Percentiles rank a stretch among this genome's conserved stretches.
Conservation (phyloP, 2,888 invertebrate species). For the Ectobius pallidus region DNA sequence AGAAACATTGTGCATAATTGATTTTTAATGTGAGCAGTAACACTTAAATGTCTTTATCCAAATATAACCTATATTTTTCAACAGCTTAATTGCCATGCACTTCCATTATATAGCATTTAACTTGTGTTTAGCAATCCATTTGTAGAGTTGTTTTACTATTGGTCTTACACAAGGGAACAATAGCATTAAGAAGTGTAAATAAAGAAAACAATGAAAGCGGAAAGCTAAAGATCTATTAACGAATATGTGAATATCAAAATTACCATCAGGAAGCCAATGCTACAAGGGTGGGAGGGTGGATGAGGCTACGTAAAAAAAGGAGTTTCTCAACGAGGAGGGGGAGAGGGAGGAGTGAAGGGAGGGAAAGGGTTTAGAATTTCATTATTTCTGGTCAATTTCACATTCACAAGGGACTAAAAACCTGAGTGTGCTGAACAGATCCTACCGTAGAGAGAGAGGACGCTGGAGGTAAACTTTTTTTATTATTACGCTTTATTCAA, state of each 20-base stretch:
- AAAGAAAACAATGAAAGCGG: not conserved
- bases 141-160: no score
- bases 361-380: not conserved
- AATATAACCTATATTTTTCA: no score
- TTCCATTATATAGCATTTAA: no score
- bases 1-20: no score
- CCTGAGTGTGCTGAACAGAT: not conserved
- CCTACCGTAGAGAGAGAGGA: not conserved
- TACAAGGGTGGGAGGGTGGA: not conserved
- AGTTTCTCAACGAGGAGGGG: not conserved
- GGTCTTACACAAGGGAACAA: no score
- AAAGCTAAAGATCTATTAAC: not conserved
- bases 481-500: not conserved
- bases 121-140: no score
- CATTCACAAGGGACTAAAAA: not conserved
- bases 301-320: not conserved
- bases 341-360: not conserved
- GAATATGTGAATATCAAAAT: not conserved
- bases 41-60: no score
- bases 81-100: no score
- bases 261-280: not conserved
- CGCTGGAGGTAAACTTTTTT: not conserved
- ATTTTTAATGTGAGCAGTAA: no score
- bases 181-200: no score
- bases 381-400: slow-evolving; percentile 16